Evolutionary conservation across 1,140 invertebrate species (phyloP).

Genomic region (Holotrichia oblita): DNA sequence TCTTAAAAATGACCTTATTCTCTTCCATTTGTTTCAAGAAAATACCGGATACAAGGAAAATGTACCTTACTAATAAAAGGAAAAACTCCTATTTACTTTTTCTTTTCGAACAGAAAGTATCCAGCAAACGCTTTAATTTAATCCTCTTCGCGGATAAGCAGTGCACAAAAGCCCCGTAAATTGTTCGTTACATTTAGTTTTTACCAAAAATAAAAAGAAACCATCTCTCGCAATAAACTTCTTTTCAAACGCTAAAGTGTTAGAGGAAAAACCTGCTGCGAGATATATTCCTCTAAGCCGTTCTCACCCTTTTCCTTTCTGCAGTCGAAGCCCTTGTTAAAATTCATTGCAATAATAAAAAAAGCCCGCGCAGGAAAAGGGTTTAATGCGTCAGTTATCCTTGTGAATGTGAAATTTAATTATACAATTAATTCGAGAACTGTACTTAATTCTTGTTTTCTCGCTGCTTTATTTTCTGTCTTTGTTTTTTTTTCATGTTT

Average conservation of each 20-base stretch:
- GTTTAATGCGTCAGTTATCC: background rate
- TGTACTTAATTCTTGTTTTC: too few species aligned
- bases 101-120: background rate
- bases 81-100: too few species aligned
- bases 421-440: background rate
- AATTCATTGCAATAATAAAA: constrained; percentile 7
- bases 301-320: background rate
- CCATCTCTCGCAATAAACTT: background rate
- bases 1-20: too few species aligned
- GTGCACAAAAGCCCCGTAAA: background rate
- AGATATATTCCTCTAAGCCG: background rate
- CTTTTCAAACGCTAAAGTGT: background rate
- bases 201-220: background rate
- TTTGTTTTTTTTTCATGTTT: background rate
- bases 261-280: background rate
- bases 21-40: too few species aligned
- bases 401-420: background rate
- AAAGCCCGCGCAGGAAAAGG: background rate
- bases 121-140: background rate
- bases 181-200: constrained; percentile 1
- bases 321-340: background rate
- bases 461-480: background rate
- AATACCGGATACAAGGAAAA: too few species aligned
- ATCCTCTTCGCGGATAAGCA: background rate
- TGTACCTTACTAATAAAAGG: too few species aligned